Conservation (phyloP, 2,888 invertebrate genomes). For the Lycia hirtaria region DNA sequence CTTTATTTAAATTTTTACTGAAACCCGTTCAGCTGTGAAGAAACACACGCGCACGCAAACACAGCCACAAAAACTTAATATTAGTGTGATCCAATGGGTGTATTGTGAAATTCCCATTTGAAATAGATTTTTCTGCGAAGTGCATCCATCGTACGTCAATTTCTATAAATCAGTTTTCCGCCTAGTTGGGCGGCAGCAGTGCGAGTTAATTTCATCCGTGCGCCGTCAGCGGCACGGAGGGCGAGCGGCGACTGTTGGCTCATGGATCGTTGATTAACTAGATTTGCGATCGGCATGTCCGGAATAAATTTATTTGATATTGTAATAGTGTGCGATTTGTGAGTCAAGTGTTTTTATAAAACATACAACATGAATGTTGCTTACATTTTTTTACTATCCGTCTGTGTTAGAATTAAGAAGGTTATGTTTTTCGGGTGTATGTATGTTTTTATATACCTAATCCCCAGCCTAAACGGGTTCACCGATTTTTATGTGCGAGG, state of each 20-base stretch:
- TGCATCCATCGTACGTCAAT: constrained; percentile 13
- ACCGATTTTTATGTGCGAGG: no score
- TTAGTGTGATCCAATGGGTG: no score
- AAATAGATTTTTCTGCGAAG: not conserved
- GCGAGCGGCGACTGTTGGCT: constrained; percentile 16
- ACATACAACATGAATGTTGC: no score
- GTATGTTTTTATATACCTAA: no score
- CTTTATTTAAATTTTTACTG: no score
- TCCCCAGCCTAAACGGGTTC: no score
- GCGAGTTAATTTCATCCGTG: constrained; percentile 19
- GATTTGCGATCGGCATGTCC: constrained; percentile 39
- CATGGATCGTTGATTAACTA: constrained; percentile 32
- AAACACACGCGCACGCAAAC: no score
- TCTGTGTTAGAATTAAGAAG: no score
- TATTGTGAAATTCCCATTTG: no score
- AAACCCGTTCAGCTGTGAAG: no score
- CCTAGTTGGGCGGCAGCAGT: constrained; percentile 16
- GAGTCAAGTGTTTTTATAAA: constrained; percentile 11
- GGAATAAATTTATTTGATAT: constrained; percentile 21
- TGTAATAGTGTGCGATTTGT: constrained; percentile 22
- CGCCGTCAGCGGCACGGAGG: constrained; percentile 19
- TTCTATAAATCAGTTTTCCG: constrained; percentile 20
- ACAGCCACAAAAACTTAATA: no score
- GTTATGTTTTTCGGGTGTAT: no score
- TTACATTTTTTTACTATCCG: not conserved